Evolutionary conservation across 2,113 vertebrate genomes (phyloP).

Genomic region (Grus americana): DNA sequence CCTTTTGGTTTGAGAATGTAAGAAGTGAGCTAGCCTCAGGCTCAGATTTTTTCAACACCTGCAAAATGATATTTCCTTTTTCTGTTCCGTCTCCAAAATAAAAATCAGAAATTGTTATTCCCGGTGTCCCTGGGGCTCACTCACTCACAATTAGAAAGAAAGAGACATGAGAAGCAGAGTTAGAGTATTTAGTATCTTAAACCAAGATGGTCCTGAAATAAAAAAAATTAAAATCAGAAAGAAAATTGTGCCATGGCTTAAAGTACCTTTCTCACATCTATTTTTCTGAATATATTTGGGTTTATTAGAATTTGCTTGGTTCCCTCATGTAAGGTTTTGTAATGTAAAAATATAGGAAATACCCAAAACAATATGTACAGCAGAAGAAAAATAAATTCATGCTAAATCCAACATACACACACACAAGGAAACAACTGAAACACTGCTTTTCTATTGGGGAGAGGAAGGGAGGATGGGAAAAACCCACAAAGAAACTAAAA

Average conservation of each 20-base stretch:
- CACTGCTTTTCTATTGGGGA: not conserved
- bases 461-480: not conserved
- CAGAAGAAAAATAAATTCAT: not conserved
- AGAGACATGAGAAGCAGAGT: not conserved
- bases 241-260: not conserved
- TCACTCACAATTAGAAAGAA: not conserved
- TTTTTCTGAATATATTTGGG: not conserved
- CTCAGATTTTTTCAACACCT: slow-evolving; percentile 10
- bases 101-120: not conserved
- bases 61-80: not conserved
- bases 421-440: not conserved
- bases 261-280: not conserved
- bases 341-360: not conserved
- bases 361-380: not conserved
- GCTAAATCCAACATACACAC: not conserved
- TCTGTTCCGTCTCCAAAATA: not conserved
- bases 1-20: not conserved
- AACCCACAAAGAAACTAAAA: not conserved
- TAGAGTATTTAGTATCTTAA: not conserved
- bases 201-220: not conserved
- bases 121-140: not conserved
- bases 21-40: not conserved
- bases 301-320: not conserved
- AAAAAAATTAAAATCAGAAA: not conserved
- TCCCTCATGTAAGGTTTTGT: not conserved